phyloP scores from a whole-genome alignment of 2,797 vertebrate genomes.

The Sandelia bainsii region DNA sequence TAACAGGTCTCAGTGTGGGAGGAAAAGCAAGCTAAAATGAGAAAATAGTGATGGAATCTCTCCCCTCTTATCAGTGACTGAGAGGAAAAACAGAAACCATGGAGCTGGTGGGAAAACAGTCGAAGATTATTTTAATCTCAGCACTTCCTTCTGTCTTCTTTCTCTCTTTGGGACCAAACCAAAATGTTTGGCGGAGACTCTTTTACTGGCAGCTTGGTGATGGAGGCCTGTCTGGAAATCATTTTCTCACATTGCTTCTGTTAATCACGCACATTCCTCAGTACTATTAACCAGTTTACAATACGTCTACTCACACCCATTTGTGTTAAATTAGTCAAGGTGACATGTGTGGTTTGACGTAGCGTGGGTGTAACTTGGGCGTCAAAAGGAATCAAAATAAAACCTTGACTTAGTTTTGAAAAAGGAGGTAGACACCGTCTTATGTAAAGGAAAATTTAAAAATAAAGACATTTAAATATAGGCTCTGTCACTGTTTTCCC shows the following conservation, averaged over 20 bases:
- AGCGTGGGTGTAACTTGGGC: conserved; percentile 42
- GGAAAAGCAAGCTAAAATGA: neutral
- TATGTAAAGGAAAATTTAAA: conserved; percentile 34
- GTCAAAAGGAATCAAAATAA: conserved; percentile 44
- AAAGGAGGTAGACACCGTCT: conserved; percentile 27
- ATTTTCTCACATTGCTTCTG: conserved; percentile 39
- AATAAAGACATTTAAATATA: conserved; percentile 14
- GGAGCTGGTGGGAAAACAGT: conserved; percentile 22
- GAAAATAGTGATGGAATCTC: neutral
- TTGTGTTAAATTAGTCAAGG: conserved; percentile 16
- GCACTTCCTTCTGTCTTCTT: neutral
- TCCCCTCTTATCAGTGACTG: conserved; percentile 24
- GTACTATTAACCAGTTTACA: conserved; percentile 14
- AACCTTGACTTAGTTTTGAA: conserved; percentile 16
- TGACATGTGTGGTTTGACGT: conserved; percentile 46
- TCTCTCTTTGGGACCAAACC: neutral
- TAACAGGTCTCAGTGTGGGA: neutral
- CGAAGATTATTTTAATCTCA: conserved; percentile 9
- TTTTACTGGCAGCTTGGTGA: neutral
- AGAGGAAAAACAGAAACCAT: conserved; percentile 26
- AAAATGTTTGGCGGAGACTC: conserved; percentile 6
- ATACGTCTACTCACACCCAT: conserved; percentile 54
- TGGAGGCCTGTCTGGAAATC: conserved; percentile 11
- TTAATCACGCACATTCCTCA: conserved; percentile 27
- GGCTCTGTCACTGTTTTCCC: neutral